Conservation (phyloP, 2,797 vertebrate species). For the Hemibagrus guttatus region DNA sequence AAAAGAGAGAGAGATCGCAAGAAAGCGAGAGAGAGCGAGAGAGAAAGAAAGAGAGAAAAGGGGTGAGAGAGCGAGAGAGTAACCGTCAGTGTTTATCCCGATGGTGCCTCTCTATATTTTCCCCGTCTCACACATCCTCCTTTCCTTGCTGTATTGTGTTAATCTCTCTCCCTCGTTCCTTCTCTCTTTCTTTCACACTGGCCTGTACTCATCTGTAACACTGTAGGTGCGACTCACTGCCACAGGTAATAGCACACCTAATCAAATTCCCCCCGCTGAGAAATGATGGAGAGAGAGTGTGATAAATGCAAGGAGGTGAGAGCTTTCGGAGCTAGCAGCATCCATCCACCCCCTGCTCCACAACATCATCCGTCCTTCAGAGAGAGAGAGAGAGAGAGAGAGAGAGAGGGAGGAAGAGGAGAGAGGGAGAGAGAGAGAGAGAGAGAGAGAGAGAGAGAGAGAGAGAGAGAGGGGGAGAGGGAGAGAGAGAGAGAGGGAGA, state of each 20-base stretch:
- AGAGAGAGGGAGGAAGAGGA: not conserved
- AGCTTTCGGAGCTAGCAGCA: not conserved
- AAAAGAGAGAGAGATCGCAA: not conserved
- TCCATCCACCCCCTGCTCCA: not conserved
- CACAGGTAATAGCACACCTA: constrained; percentile 51
- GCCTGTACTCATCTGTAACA: constrained; percentile 35
- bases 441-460: too few species aligned
- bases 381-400: constrained; percentile 13
- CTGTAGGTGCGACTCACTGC: constrained; percentile 45
- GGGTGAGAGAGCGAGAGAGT: not conserved
- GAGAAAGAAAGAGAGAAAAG: not conserved
- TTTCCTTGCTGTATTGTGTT: not conserved
- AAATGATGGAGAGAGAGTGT: constrained; percentile 39
- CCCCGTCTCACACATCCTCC: not conserved
- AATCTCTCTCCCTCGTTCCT: constrained; percentile 1
- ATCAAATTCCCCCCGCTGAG: constrained; percentile 49
- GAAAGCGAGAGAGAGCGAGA: not conserved
- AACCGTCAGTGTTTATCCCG: not conserved
- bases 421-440: too few species aligned
- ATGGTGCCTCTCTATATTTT: not conserved
- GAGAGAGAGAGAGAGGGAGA: too few species aligned
- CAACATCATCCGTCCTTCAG: constrained; percentile 4
- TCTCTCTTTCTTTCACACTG: not conserved
- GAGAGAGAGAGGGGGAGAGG: not conserved
- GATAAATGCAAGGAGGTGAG: constrained; percentile 42